phyloP scores from a whole-genome alignment of 2,797 vertebrate genomes.

The Chromobotia macracanthus region DNA sequence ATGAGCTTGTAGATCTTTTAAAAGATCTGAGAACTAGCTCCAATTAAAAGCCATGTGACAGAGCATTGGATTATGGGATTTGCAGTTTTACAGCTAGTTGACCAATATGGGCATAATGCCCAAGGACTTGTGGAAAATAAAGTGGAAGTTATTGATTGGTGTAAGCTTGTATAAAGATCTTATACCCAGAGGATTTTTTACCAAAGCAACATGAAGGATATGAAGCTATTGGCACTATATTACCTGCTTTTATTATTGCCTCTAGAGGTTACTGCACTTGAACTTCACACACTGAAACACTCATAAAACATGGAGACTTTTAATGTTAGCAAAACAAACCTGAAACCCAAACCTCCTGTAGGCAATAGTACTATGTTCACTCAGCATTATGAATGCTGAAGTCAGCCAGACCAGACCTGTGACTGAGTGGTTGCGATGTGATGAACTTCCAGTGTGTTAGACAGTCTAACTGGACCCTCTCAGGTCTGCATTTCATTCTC shows the following conservation, averaged over 20 bases:
- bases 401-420: too few species aligned
- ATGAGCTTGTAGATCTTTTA: conserved; percentile 15
- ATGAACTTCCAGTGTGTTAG: too few species aligned
- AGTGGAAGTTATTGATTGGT: conserved; percentile 7
- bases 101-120: neutral
- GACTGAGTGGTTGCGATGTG: too few species aligned
- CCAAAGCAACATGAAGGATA: conserved; percentile 17
- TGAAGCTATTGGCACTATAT: neutral
- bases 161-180: conserved; percentile 2
- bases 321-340: neutral
- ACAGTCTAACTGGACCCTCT: too few species aligned
- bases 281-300: neutral
- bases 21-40: conserved; percentile 7
- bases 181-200: neutral
- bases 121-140: conserved; percentile 1
- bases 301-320: neutral
- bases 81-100: neutral
- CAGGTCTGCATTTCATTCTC: too few species aligned
- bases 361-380: neutral
- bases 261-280: neutral
- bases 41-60: neutral
- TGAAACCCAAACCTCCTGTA: neutral
- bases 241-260: neutral
- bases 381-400: neutral
- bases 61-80: conserved; percentile 11